Base-by-base conservation (phyloP, 2,888 invertebrate genomes). In the Cataglyphis livida region DNA sequence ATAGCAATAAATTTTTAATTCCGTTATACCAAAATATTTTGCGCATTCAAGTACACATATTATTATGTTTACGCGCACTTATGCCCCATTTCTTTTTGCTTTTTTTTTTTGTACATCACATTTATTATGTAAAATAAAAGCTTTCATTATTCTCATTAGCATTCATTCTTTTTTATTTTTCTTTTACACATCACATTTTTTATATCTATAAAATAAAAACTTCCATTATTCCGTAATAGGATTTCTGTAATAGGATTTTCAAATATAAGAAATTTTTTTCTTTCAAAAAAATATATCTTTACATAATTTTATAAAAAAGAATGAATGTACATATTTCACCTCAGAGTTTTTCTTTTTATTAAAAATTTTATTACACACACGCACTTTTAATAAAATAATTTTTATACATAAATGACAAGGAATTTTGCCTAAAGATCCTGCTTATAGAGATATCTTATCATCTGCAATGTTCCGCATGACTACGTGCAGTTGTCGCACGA, bases 1-100 rank as follows among this genome's bases (percentile, higher is more conserved):
- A 71, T 44, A 44, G 38, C 70, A 38, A 76, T 76, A 35, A 71
- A 59, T 71, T 71, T 28, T 71, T 79, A 57, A 70, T 65, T 75
- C n/a, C 74, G 21, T 12, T 32, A 10, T 7, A 41, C 65, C 12
- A 12, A 28, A 75, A 48, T 48, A 35, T 75, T 75, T 75, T 15
- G 25, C 65, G 21, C 32, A 75, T 25, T 75, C 21, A 10, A 10
- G 12, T 48, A 44, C 10, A 18, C 18, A 18, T 28, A 62, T 10
- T 1, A 21, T 64, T 64, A 41, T 62, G 7, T 15, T 15, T 41
- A 51, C 15, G 5, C 4, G 9, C 6, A 0, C 12, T 41, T 44
- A 9, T 15, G 12, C 10, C 48, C 18, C 1, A 48, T 18, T 48
- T 41, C 4, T 15, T 15, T 15, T 44, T 32, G 6, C 28, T 44